These are phyloP conservation scores for Solea solea DNA, from an alignment of 2,113 vertebrate species.

Conservation along the genomic window DNA sequence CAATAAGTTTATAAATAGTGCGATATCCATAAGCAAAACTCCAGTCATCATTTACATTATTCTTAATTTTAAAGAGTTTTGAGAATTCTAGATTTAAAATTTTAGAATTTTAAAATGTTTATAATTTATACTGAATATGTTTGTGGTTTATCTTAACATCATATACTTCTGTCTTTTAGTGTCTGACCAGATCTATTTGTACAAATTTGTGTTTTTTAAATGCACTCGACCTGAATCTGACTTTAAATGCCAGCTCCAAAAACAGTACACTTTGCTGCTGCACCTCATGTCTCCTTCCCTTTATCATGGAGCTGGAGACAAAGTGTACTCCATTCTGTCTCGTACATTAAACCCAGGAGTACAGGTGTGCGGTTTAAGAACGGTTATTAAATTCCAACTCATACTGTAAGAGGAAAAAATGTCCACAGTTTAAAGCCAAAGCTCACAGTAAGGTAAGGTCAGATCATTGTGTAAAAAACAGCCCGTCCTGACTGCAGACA, in stretches of 20 bases:
- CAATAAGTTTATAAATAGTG: constrained; percentile 1
- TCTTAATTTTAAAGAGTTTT: too few relatives aligned
- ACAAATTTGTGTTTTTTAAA: constrained; percentile 2
- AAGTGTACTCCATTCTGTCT: too few relatives aligned
- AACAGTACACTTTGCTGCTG: constrained; percentile 3
- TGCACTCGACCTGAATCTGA: not conserved
- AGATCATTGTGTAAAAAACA: too few relatives aligned
- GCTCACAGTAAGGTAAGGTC: too few relatives aligned
- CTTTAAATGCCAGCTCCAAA: constrained; percentile 23
- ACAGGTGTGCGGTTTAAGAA: too few relatives aligned
- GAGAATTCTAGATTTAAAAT: too few relatives aligned
- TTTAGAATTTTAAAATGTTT: too few relatives aligned
- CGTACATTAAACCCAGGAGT: too few relatives aligned
- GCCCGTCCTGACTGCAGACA: too few relatives aligned
- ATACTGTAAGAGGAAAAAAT: too few relatives aligned
- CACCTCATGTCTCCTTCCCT: constrained; percentile 1
- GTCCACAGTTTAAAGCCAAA: too few relatives aligned
- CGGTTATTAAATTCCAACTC: too few relatives aligned
- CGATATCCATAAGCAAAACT: constrained; percentile 1
- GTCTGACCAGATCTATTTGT: not conserved
- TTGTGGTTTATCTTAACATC: constrained; percentile 13
- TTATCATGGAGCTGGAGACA: constrained; percentile 19
- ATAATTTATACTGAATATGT: constrained; percentile 12
- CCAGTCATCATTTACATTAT: constrained; percentile 17
- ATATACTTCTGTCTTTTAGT: not conserved